Percentiles rank a stretch among this genome's conserved stretches.
These are phyloP conservation scores for Polietes domitor DNA, from an alignment of 2,888 invertebrate species.

Conservation along the genomic window DNA sequence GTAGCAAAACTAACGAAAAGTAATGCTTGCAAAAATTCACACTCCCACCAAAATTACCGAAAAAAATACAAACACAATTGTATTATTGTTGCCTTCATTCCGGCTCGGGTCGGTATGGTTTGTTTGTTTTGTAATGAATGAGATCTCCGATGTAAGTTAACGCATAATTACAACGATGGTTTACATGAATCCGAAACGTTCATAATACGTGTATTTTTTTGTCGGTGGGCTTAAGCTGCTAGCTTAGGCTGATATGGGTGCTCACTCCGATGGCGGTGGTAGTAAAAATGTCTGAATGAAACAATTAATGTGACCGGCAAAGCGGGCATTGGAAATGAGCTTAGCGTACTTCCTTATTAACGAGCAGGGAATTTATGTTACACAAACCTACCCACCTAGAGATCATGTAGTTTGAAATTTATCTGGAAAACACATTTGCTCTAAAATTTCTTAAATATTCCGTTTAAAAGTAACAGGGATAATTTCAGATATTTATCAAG, in stretches of 20 bases:
- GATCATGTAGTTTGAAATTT: too few relatives aligned
- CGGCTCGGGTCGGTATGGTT: not conserved
- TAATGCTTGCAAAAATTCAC: conserved; percentile 52
- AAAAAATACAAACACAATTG: conserved; percentile 22
- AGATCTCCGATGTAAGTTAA: conserved; percentile 23
- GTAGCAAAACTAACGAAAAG: conserved; percentile 10
- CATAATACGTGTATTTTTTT: not conserved
- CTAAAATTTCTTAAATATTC: too few relatives aligned
- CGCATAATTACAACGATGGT: conserved; percentile 46
- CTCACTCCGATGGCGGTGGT: not conserved
- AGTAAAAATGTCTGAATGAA: conserved; percentile 19
- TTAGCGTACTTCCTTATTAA: conserved; percentile 24
- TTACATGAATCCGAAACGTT: conserved; percentile 23
- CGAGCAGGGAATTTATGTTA: not conserved
- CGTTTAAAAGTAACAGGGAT: too few relatives aligned
- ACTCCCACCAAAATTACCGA: conserved; percentile 55
- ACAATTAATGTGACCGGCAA: not conserved
- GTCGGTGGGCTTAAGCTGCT: not conserved
- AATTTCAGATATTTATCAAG: too few relatives aligned
- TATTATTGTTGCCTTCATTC: conserved; percentile 11
- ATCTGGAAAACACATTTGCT: too few relatives aligned
- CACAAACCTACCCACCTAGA: too few relatives aligned
- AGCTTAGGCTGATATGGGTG: not conserved
- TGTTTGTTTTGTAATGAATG: conserved; percentile 43
- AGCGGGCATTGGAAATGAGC: not conserved